Conservation (phyloP, 2,888 invertebrate genomes). For the Cheilosia vulpina region DNA sequence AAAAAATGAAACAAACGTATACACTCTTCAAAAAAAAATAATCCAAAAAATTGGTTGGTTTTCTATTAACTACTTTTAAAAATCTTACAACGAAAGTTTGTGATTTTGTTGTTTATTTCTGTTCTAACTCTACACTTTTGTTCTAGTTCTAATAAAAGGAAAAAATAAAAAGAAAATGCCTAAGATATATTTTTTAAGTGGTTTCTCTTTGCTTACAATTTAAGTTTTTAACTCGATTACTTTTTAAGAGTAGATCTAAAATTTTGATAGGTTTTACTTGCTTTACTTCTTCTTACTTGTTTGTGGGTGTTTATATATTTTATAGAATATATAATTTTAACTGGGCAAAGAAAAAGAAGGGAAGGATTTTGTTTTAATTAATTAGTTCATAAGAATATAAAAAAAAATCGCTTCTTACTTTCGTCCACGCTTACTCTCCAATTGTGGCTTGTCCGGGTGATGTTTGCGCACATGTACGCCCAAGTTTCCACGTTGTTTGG, state of each 20-base stretch:
- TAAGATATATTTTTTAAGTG: slow-evolving; percentile 45
- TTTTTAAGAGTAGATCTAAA: slow-evolving; percentile 50
- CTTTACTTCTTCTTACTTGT: slow-evolving; percentile 26
- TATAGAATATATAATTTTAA: slow-evolving; percentile 59
- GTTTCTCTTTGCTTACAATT: slow-evolving; percentile 31
- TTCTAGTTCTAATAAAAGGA: slow-evolving; percentile 36
- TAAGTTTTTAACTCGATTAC: slow-evolving; percentile 56
- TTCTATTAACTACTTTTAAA: background rate
- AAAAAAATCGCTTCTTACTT: slow-evolving; percentile 78
- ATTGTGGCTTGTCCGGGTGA: slow-evolving; percentile 85
- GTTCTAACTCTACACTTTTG: slow-evolving; percentile 11
- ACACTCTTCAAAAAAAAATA: slow-evolving; percentile 2
- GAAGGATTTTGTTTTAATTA: slow-evolving; percentile 23
- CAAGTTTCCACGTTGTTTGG: slow-evolving; percentile 92
- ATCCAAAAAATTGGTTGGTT: slow-evolving; percentile 14
- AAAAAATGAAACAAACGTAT: background rate
- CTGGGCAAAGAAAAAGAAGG: slow-evolving; percentile 54
- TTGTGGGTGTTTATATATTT: slow-evolving; percentile 37
- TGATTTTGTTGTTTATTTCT: slow-evolving; percentile 22
- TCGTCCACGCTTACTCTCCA: slow-evolving; percentile 83
- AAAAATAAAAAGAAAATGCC: slow-evolving; percentile 23
- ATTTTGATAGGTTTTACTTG: slow-evolving; percentile 48
- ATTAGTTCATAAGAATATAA: slow-evolving; percentile 20
- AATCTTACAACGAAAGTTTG: slow-evolving; percentile 41
- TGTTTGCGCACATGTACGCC: slow-evolving; percentile 92